Evolutionary conservation across 2,888 invertebrate species (phyloP).

Genomic region (Iselma pallidipennis): DNA sequence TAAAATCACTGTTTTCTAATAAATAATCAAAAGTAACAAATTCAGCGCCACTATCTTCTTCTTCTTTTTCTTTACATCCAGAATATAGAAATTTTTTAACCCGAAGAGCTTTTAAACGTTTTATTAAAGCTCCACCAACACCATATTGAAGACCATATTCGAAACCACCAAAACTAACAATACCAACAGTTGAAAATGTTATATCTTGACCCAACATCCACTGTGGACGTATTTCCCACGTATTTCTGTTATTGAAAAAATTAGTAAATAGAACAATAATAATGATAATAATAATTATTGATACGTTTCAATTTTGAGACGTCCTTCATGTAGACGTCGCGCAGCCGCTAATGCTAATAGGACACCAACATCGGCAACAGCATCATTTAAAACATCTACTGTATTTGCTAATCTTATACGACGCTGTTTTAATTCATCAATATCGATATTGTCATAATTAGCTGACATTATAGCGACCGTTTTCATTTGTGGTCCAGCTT

Average conservation of each 20-base stretch:
- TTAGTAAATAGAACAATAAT: no score
- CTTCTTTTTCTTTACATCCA: conserved; percentile 69
- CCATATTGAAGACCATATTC: no score
- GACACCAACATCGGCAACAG: conserved; percentile 84
- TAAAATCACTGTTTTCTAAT: conserved; percentile 72
- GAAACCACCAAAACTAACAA: conserved; percentile 81
- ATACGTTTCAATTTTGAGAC: conserved; percentile 65
- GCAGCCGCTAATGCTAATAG: conserved; percentile 76
- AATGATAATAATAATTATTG: background rate
- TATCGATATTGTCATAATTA: conserved; percentile 82
- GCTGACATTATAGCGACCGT: conserved; percentile 83
- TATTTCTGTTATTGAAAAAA: no score
- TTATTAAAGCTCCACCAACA: conserved; percentile 74
- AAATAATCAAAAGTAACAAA: conserved; percentile 70
- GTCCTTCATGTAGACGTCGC: conserved; percentile 76
- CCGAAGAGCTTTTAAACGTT: conserved; percentile 73
- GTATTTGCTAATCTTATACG: conserved; percentile 81
- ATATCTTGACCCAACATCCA: conserved; percentile 83
- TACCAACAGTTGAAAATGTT: conserved; percentile 76
- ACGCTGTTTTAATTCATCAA: conserved; percentile 69
- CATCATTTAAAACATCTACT: conserved; percentile 71
- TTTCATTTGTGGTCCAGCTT: conserved; percentile 65
- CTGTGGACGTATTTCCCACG: conserved; percentile 70
- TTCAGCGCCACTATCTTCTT: conserved; percentile 63
- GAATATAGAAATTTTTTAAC: conserved; percentile 73